Conservation (phyloP, 2,113 vertebrate genomes). For the Aepyceros melampus region DNA sequence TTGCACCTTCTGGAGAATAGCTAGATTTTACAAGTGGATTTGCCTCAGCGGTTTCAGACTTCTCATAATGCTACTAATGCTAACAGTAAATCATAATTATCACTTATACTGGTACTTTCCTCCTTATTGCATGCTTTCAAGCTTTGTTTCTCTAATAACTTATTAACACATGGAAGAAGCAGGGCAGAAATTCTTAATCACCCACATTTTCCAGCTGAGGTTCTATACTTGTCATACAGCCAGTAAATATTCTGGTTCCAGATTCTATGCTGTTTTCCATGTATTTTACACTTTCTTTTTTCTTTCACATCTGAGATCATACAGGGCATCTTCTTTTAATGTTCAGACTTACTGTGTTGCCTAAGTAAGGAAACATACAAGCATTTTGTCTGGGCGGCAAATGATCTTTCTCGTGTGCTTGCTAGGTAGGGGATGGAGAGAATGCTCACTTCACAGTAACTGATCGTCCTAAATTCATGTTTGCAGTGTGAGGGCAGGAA, state of each 20-base stretch:
- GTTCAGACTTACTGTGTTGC: neutral
- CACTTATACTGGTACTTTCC: neutral
- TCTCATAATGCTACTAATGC: neutral
- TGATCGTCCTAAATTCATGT: neutral
- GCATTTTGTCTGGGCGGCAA: neutral
- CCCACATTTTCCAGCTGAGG: neutral
- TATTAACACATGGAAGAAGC: neutral
- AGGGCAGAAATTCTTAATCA: neutral
- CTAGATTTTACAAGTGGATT: neutral
- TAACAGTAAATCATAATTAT: neutral
- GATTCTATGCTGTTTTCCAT: neutral
- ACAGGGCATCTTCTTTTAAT: neutral
- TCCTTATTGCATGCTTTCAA: neutral
- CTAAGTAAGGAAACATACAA: rapidly evolving
- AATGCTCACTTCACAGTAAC: neutral
- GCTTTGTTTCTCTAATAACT: slow-evolving; percentile 11
- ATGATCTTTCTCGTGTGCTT: neutral
- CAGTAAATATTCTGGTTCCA: neutral
- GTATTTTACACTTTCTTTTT: neutral
- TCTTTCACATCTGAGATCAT: neutral
- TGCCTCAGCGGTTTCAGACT: neutral
- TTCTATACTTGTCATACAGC: neutral
- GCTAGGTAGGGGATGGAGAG: neutral
- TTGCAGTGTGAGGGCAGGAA: neutral
- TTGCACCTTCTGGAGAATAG: neutral